Percentiles rank a stretch among this genome's conserved stretches.
Conservation (phyloP, 1,140 invertebrate species). For the Andricus grossulariae region DNA sequence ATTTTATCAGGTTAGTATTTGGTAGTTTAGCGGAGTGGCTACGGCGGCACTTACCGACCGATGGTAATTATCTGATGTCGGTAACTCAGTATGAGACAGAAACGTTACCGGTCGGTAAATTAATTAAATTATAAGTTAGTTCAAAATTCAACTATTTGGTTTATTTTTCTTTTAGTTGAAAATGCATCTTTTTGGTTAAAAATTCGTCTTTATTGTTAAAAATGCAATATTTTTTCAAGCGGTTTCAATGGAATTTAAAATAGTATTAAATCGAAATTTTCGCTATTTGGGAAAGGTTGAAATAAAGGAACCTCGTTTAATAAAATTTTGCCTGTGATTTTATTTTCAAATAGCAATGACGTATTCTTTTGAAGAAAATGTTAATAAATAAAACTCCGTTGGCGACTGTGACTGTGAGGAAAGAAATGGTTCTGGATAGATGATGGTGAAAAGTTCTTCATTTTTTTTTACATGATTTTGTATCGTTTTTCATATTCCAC, state of each 20-base stretch:
- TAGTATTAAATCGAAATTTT: neutral
- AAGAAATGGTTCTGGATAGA: constrained; percentile 12
- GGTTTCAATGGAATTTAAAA: too few relatives aligned
- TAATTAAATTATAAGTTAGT: too few relatives aligned
- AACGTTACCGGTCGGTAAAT: too few relatives aligned
- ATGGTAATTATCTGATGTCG: too few relatives aligned
- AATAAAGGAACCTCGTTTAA: constrained; percentile 42
- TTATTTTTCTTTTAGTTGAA: too few relatives aligned
- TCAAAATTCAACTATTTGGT: too few relatives aligned
- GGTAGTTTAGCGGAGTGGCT: too few relatives aligned
- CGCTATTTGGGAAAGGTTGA: constrained; percentile 3
- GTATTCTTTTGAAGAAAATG: constrained; percentile 55
- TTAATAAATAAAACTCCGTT: constrained; percentile 63
- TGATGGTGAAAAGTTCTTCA: constrained; percentile 40
- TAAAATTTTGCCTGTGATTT: constrained; percentile 66
- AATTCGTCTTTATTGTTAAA: too few relatives aligned
- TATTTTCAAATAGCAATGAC: constrained; percentile 64
- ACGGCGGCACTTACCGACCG: too few relatives aligned
- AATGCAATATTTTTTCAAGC: too few relatives aligned
- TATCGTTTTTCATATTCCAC: constrained; percentile 55
- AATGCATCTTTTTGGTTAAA: too few relatives aligned
- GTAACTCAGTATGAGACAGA: too few relatives aligned
- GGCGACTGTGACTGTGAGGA: constrained; percentile 14
- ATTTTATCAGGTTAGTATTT: neutral
- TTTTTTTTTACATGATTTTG: constrained; percentile 55